These are phyloP conservation scores for Dinothrombium tinctorium DNA, from an alignment of 1,140 invertebrate genomes.

Conservation along the genomic window DNA sequence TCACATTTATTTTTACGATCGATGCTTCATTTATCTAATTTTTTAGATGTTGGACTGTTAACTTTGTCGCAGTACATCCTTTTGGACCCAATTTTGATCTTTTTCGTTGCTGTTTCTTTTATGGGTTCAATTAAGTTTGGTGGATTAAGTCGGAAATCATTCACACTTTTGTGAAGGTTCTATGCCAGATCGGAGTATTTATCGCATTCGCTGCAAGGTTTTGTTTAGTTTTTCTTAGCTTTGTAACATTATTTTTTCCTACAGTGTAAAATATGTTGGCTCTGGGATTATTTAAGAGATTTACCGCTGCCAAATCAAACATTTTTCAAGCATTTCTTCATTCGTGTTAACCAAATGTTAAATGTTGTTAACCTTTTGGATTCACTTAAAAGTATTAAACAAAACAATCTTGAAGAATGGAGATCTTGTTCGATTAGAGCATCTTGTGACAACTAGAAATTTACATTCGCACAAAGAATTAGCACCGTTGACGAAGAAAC, in stretches of 20 bases:
- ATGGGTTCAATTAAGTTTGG: slow-evolving; percentile 47
- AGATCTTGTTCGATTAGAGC: slow-evolving; percentile 66
- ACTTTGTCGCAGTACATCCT: slow-evolving; percentile 83
- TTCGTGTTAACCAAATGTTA: slow-evolving; percentile 52
- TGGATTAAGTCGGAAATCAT: slow-evolving; percentile 26
- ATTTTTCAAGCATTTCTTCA: slow-evolving; percentile 55
- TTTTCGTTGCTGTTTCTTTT: slow-evolving; percentile 72
- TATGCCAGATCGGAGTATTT: slow-evolving; percentile 52
- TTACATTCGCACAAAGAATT: slow-evolving; percentile 68
- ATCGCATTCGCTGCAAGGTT: slow-evolving; percentile 51
- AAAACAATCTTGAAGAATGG: slow-evolving; percentile 57
- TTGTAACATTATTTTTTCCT: neutral
- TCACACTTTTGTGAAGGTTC: slow-evolving; percentile 43
- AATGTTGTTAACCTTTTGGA: slow-evolving; percentile 73
- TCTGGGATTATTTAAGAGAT: slow-evolving; percentile 73
- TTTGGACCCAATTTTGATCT: slow-evolving; percentile 71
- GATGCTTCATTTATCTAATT: slow-evolving; percentile 19
- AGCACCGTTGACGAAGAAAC: slow-evolving; percentile 72
- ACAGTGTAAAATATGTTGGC: slow-evolving; percentile 86
- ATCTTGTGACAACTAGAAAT: slow-evolving; percentile 58
- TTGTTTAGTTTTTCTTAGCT: neutral
- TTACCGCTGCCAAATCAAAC: slow-evolving; percentile 43
- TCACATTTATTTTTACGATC: too few species aligned
- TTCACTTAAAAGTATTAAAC: slow-evolving; percentile 63
- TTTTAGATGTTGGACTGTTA: slow-evolving; percentile 59